Evolutionary conservation across 1,140 invertebrate species (phyloP).

Genomic region (Trichonephila clavata): DNA sequence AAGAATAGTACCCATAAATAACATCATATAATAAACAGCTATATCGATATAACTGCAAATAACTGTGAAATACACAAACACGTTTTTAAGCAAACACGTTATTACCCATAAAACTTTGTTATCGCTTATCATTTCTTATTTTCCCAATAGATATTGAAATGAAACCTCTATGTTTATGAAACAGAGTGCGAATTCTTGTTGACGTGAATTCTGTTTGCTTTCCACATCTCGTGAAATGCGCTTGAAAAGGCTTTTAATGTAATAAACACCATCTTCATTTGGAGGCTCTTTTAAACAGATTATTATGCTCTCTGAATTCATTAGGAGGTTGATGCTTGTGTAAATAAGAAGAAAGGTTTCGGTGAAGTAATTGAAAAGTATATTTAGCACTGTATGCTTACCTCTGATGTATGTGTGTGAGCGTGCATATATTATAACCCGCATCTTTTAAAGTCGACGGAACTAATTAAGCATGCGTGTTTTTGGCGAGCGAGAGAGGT

Average conservation of each 20-base stretch:
- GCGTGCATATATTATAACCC: background rate
- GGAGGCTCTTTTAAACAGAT: background rate
- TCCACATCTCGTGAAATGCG: background rate
- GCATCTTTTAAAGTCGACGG: background rate
- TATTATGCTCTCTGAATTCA: slow-evolving; percentile 12
- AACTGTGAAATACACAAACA: too few species aligned
- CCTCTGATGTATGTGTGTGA: background rate
- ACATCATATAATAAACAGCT: too few species aligned
- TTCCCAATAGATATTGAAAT: too few species aligned
- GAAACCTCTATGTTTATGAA: background rate
- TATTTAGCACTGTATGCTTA: background rate
- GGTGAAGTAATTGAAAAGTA: background rate
- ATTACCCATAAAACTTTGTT: too few species aligned
- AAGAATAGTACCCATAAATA: too few species aligned
- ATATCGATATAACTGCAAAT: too few species aligned
- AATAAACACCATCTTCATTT: background rate
- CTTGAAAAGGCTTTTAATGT: background rate
- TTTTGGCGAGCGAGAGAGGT: background rate
- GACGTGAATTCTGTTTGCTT: background rate
- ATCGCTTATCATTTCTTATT: too few species aligned
- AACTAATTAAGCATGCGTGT: background rate
- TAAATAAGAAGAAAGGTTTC: background rate
- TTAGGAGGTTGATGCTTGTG: background rate
- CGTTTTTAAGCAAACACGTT: too few species aligned
- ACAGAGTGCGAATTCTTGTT: background rate